Evolutionary conservation across 2,797 vertebrate genomes (phyloP), one percentile per base, ranked within the genome.

Genomic region (Tolypeutes matacus): DNA sequence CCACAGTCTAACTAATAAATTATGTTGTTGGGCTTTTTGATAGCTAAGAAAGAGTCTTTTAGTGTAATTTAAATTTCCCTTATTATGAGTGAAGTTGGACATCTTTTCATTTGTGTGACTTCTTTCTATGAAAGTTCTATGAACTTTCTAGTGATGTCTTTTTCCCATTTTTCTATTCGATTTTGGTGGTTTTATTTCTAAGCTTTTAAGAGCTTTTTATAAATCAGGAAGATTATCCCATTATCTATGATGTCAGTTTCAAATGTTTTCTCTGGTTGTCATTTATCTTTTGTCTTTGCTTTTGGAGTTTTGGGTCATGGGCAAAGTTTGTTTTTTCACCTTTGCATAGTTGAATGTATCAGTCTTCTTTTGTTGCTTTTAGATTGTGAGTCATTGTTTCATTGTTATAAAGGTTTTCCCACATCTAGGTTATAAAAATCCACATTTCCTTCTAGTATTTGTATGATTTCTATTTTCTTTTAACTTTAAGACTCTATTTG

Each of bases 361-460:
- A 78, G n/a, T 51, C n/a, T 53, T 53, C 51, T 62, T 89, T 80
- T 42, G 27, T 42, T 58, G 18, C 73, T 93, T 93, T 86, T 39
- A 27, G 25, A 93, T 70, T 86, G 70, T 86, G 81, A 65, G 49
- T 92, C 82, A 86, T 25, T n/a, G 14, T 92, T 77, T 83, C 69
- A 64, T 64, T 67, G 70, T 46, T 80, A 64, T 46, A 77, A 77
- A 17, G 12, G 13, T 86, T 62, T 86, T 10, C 72, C 60, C 21
- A 23, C 67, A 82, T 6, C 12, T 80, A 80, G 7, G 14, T 64
- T 39, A 39, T 53, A 53, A 49, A 60, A 3, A 36, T 36, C 60
- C 21, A 10, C 29, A 13, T 84, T 75, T 65, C 58, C 46, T 76
- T 72, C n/a, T 31, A 73, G 18, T 51, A 62, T 60, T 64, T 83